Evolutionary conservation across 1,140 invertebrate species (phyloP).

Genomic region (Aphelinus certus): DNA sequence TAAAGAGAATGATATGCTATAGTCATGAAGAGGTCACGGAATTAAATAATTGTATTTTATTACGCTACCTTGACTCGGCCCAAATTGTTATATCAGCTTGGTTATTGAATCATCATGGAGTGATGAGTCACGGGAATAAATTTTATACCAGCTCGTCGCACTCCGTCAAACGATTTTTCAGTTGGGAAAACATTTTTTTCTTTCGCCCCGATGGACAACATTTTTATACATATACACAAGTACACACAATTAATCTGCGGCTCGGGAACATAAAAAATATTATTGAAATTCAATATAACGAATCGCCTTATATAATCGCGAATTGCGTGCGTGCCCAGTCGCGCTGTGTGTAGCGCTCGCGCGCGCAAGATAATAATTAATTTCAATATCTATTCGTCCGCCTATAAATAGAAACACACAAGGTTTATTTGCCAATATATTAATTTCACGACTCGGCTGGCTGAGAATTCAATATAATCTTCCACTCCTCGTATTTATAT

Average conservation of each 20-base stretch:
- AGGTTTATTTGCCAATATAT: constrained; percentile 14
- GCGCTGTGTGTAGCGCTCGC: neutral
- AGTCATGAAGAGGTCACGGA: constrained; percentile 15
- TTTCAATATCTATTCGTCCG: constrained; percentile 5
- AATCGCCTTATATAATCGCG: too few species aligned
- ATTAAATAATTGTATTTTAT: constrained; percentile 41
- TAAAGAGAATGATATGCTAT: constrained; percentile 9
- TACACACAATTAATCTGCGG: too few species aligned
- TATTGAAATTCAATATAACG: too few species aligned
- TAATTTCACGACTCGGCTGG: constrained; percentile 1
- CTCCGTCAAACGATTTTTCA: constrained; percentile 16
- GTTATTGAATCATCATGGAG: constrained; percentile 17
- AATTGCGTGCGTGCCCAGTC: too few species aligned
- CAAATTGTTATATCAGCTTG: constrained; percentile 38
- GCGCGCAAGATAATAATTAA: neutral
- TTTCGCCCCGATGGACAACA: neutral
- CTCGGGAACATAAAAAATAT: too few species aligned
- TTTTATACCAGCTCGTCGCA: constrained; percentile 14
- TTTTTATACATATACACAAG: too few species aligned
- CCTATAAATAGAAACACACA: constrained; percentile 2
- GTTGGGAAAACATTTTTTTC: neutral
- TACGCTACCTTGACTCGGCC: constrained; percentile 20
- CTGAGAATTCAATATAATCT: neutral
- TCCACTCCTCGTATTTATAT: neutral
- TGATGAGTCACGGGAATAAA: constrained; percentile 36